Evolutionary conservation across 35 echinoderm and acorn worm species (phyloP).

Genomic region (Acanthaster planci): DNA sequence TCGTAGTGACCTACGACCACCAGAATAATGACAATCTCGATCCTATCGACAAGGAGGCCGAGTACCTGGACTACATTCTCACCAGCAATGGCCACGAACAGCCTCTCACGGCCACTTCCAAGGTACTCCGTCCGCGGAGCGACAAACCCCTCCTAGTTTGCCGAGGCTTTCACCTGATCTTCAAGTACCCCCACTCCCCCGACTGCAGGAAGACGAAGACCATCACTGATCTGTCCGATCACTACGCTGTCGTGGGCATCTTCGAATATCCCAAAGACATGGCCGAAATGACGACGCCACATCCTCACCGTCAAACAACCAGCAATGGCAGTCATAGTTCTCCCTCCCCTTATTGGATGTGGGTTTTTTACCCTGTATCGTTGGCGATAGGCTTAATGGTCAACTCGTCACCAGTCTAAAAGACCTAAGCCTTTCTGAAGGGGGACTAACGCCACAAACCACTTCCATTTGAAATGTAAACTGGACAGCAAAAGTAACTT

Average conservation of each 20-base stretch:
- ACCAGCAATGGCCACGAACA: conserved; percentile 64
- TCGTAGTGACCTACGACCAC: conserved; percentile 67
- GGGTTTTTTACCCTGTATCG: no score
- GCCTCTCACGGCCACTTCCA: conserved; percentile 45
- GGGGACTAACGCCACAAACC: no score
- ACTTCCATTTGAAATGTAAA: no score
- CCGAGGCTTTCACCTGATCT: conserved; percentile 37
- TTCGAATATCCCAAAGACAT: conserved; percentile 31
- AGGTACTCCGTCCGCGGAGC: conserved; percentile 57
- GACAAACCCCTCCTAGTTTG: conserved; percentile 58
- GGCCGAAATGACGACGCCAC: neutral
- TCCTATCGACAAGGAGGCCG: neutral
- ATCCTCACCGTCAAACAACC: neutral
- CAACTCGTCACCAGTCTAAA: no score
- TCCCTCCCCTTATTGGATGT: no score
- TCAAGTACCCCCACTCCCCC: conserved; percentile 41
- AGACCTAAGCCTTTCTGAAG: no score
- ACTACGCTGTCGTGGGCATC: conserved; percentile 79
- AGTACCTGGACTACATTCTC: conserved; percentile 85
- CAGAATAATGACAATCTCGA: conserved; percentile 64
- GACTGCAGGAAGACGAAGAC: conserved; percentile 27
- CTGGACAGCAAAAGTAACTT: no score
- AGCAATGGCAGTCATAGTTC: no score
- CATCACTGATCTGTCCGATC: conserved; percentile 76
- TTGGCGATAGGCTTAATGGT: no score